Conservation (phyloP, 2,797 vertebrate genomes). For the Gymnocypris eckloni region DNA sequence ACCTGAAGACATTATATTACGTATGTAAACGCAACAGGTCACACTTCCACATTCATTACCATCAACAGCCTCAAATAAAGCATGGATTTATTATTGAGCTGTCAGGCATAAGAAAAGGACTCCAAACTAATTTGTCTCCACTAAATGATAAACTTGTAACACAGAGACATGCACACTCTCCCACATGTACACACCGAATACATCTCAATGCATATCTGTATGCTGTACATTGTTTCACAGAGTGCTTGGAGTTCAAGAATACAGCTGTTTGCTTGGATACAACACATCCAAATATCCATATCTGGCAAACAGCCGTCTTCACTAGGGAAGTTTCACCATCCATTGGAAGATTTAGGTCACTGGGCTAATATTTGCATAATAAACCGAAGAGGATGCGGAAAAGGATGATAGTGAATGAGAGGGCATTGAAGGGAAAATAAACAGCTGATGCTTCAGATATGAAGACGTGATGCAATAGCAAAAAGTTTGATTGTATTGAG, state of each 20-base stretch:
- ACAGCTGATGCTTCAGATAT: constrained; percentile 32
- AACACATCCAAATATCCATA: constrained; percentile 45
- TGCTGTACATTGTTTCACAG: constrained; percentile 56
- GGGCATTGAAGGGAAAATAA: background rate
- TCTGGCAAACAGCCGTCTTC: constrained; percentile 52
- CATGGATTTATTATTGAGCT: constrained; percentile 11
- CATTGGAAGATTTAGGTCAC: constrained; percentile 52
- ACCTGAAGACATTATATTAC: constrained; percentile 14
- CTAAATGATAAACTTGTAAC: constrained; percentile 58
- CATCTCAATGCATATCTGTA: background rate
- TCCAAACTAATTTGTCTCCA: constrained; percentile 24
- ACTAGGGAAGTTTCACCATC: constrained; percentile 30
- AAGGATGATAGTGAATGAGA: background rate
- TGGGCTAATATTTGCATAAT: constrained; percentile 53
- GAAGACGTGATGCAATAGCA: constrained; percentile 35
- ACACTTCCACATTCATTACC: constrained; percentile 22
- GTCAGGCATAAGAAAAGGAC: background rate
- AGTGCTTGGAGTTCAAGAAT: constrained; percentile 59
- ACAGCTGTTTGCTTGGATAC: constrained; percentile 44
- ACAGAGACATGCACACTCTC: constrained; percentile 10
- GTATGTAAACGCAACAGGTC: constrained; percentile 19
- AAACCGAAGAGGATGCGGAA: constrained; percentile 14
- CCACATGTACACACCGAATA: constrained; percentile 2
- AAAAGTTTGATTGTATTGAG: constrained; percentile 19
- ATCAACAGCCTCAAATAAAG: constrained; percentile 15